Conservation (phyloP, 2,888 invertebrate genomes). For the Scaeva pyrastri region DNA sequence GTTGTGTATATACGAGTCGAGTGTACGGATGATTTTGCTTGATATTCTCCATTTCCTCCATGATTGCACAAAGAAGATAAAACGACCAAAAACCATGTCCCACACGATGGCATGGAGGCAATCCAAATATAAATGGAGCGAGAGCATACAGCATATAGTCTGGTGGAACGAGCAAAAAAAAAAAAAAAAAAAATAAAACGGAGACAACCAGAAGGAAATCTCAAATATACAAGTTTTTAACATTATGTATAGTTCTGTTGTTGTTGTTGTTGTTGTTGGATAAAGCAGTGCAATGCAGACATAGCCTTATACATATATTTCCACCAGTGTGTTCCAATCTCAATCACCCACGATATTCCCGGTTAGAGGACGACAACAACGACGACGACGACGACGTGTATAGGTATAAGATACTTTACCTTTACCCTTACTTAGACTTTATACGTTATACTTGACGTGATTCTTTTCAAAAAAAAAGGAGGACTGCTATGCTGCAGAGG, state of each 20-base stretch:
- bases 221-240: constrained; percentile 58
- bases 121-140: constrained; percentile 20
- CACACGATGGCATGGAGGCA: constrained; percentile 28
- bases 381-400: no score
- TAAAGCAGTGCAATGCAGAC: constrained; percentile 43
- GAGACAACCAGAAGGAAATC: constrained; percentile 59
- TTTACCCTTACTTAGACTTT: constrained; percentile 20
- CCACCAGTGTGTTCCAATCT: constrained; percentile 39
- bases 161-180: neutral
- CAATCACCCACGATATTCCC: constrained; percentile 44
- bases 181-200: constrained; percentile 38
- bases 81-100: constrained; percentile 59
- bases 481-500: neutral
- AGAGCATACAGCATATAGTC: constrained; percentile 10
- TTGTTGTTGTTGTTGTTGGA: constrained; percentile 21
- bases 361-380: no score
- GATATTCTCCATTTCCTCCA: constrained; percentile 75
- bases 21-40: constrained; percentile 62
- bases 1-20: no score
- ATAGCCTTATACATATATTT: constrained; percentile 12
- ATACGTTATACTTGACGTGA: constrained; percentile 5
- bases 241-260: constrained; percentile 45
- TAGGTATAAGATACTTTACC: constrained; percentile 26
- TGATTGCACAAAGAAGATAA: constrained; percentile 69
- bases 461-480: constrained; percentile 3